Conservation (phyloP, 1,140 invertebrate species). For the Tribolium castaneum region DNA sequence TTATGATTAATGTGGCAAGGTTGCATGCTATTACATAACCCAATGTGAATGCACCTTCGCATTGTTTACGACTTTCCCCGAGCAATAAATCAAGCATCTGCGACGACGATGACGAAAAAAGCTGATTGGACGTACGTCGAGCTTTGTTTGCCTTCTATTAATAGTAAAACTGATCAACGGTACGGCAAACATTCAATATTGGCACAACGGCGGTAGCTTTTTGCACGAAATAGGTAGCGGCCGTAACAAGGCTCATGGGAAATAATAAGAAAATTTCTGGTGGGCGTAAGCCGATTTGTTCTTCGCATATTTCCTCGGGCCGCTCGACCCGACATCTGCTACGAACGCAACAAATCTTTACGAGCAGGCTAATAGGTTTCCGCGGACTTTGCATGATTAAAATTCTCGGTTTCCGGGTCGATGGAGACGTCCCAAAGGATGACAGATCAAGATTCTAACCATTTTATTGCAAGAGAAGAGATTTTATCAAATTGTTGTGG, state of each 20-base stretch:
- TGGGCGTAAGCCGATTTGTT: constrained; percentile 33
- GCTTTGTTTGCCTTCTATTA: constrained; percentile 22
- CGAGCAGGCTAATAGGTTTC: constrained; percentile 18
- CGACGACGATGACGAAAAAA: not conserved
- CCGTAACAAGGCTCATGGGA: constrained; percentile 28
- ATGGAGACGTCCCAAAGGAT: not conserved
- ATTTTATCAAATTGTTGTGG: not conserved
- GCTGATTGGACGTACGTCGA: not conserved
- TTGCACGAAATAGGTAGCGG: not conserved
- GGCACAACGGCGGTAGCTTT: not conserved
- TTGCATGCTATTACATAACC: constrained; percentile 8
- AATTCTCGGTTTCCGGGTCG: constrained; percentile 14
- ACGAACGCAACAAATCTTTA: constrained; percentile 23
- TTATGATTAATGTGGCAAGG: constrained; percentile 23
- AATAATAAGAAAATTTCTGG: constrained; percentile 31
- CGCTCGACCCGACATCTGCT: constrained; percentile 16
- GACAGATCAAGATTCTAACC: not conserved
- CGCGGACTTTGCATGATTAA: constrained; percentile 30
- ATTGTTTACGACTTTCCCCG: constrained; percentile 2
- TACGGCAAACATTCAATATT: constrained; percentile 13
- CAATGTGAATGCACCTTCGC: constrained; percentile 27
- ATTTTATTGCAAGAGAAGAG: not conserved
- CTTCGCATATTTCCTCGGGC: constrained; percentile 19
- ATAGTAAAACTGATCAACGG: constrained; percentile 14
- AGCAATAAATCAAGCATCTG: constrained; percentile 23